Base-by-base conservation (phyloP, 2,797 vertebrate species). In the Acanthurus tractus region DNA sequence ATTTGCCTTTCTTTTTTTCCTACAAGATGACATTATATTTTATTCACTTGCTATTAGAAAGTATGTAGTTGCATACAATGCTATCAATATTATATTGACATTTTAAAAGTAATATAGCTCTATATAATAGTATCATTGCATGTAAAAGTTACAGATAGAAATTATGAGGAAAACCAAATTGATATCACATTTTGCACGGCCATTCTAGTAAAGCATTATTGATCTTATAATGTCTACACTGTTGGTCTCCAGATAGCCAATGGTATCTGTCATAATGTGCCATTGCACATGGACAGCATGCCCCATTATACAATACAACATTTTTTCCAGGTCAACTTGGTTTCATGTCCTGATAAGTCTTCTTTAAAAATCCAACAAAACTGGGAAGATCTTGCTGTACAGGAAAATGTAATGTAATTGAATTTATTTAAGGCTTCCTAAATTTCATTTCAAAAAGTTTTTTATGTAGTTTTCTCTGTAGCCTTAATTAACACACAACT, bases 221-320 rank as follows among this genome's bases (percentile, higher is more conserved):
- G 38, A 74, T 70, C 20, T 29, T 34, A 1, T 13, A 65, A 54
- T n/a, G 15, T 17, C 2, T 45, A 2, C 10, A 20, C 58, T 20
- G 15, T 55, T 57, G 59, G 17, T 62, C 63, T 45, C 55, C 5
- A 0, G 14, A 13, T 8, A 11, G 38, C 38, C 23, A 3, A 42
- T 50, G 4, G 22, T 44, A n/a, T 56, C 25, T n/a, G 12, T 72
- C n/a, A 38, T n/a, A 52, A 62, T 75, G 40, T 54, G 9, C 8
- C 23, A 23, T 3, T 54, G 42, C 34, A 48, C 25, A 38, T 59
- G 13, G 23, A 15, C 48, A 9, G 29, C 71, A 36, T 61, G 15
- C 10, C 3, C 44, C 46, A 2, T 25, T 25, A 25, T 25, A 25
- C 25, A 25, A 25, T 25, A 25, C 25, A 25, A 25, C 3, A 44